Evolutionary conservation across 2,797 vertebrate genomes (phyloP).

Genomic region (Dipus sagitta): DNA sequence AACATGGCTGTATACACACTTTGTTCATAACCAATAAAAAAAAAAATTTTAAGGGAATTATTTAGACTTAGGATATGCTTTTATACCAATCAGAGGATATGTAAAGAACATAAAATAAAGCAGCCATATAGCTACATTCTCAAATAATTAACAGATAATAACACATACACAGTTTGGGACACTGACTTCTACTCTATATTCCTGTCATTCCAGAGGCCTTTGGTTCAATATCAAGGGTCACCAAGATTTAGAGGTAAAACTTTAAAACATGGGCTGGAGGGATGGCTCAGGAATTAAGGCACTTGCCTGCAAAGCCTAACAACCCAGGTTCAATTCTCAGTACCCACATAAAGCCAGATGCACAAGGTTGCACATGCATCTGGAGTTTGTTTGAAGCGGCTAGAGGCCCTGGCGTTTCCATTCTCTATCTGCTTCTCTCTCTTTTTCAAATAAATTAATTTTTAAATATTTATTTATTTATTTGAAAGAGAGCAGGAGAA

Average conservation of each 20-base stretch:
- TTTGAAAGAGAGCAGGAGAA: too few relatives aligned
- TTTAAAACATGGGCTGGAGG: neutral
- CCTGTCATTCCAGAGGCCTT: slow-evolving; percentile 23
- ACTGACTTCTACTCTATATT: slow-evolving; percentile 29
- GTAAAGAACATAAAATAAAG: slow-evolving; percentile 45
- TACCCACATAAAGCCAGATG: too few relatives aligned
- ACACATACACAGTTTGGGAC: neutral
- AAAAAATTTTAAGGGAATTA: neutral
- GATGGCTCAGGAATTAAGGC: too few relatives aligned
- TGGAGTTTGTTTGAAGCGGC: too few relatives aligned
- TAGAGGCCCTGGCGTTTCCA: too few relatives aligned
- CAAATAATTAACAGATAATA: slow-evolving; percentile 37
- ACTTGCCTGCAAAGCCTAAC: too few relatives aligned
- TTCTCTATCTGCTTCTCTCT: too few relatives aligned
- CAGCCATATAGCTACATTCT: neutral
- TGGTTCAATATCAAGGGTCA: neutral
- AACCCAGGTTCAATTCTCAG: too few relatives aligned
- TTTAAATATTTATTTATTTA: too few relatives aligned
- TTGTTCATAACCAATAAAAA: neutral
- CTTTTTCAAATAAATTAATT: too few relatives aligned
- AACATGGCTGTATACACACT: too few relatives aligned
- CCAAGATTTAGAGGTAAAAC: slow-evolving; percentile 30
- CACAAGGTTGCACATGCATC: too few relatives aligned
- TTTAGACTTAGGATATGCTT: slow-evolving; percentile 37
- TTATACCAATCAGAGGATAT: slow-evolving; percentile 18